A percentile compares a stretch with the other conserved stretches of the same genome.
Conservation (phyloP, 2,797 vertebrate species). For the Anableps anableps region DNA sequence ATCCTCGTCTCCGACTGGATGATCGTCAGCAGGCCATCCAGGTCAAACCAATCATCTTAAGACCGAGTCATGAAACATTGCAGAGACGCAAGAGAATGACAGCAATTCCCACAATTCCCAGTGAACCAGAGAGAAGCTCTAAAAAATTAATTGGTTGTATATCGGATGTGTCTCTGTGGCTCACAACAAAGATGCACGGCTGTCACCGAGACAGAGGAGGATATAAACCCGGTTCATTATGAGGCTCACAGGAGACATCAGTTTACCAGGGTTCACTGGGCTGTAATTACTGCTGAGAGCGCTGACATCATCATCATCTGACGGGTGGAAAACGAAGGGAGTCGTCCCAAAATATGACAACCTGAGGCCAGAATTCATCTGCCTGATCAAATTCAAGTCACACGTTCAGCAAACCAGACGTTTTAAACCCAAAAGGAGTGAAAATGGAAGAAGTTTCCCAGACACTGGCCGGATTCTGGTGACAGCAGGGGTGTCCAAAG, state of each 20-base stretch:
- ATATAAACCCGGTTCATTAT: conserved; percentile 4
- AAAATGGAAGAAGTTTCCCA: neutral
- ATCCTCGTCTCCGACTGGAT: conserved; percentile 1
- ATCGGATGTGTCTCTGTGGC: conserved; percentile 20
- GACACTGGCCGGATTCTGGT: neutral
- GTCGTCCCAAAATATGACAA: neutral
- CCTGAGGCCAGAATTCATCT: neutral
- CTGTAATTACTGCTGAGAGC: neutral
- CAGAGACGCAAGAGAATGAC: conserved; percentile 1
- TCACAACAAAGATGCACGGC: conserved; percentile 18
- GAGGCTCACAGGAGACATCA: conserved; percentile 17
- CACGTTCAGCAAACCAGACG: neutral
- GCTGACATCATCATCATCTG: neutral
- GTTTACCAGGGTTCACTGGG: conserved; percentile 35
- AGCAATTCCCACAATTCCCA: conserved; percentile 43
- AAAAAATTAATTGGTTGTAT: conserved; percentile 35
- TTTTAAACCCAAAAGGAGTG: neutral
- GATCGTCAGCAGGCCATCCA: conserved; percentile 36
- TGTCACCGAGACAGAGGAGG: conserved; percentile 9
- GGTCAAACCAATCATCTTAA: conserved; percentile 30
- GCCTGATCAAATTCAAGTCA: neutral
- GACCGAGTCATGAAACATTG: conserved; percentile 14
- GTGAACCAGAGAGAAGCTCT: conserved; percentile 31
- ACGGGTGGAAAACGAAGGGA: neutral
- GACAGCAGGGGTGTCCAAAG: too few species aligned